These are phyloP conservation scores for Callionymus lyra DNA, from an alignment of 2,113 vertebrate genomes.

Conservation along the genomic window DNA sequence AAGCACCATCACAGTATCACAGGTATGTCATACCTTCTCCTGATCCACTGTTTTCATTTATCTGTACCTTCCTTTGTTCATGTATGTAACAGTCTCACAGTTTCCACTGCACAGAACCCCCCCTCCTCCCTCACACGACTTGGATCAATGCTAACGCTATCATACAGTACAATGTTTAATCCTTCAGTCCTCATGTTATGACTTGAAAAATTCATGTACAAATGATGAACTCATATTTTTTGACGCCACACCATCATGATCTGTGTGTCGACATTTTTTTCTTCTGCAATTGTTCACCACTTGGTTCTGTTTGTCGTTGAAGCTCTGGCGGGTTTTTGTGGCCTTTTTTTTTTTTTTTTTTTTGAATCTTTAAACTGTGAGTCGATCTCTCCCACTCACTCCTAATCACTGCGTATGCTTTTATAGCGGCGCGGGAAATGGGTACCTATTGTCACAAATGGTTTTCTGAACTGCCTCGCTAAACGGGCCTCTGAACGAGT, in stretches of 20 bases:
- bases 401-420: slow-evolving; percentile 17
- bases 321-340: slow-evolving; percentile 36
- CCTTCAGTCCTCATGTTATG: not conserved
- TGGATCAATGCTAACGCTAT: slow-evolving; percentile 50
- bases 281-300: slow-evolving; percentile 35
- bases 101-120: slow-evolving; percentile 51
- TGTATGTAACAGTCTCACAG: slow-evolving; percentile 58
- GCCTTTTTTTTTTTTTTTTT: slow-evolving; percentile 28
- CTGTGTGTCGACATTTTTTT: slow-evolving; percentile 47
- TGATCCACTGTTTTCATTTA: slow-evolving; percentile 67
- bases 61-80: slow-evolving; percentile 53
- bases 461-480: slow-evolving; percentile 26
- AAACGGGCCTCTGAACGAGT: slow-evolving; percentile 23
- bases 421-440: slow-evolving; percentile 24
- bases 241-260: slow-evolving; percentile 44
- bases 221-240: slow-evolving; percentile 26
- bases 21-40: slow-evolving; percentile 78
- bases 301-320: slow-evolving; percentile 40
- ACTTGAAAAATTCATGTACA: slow-evolving; percentile 20
- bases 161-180: slow-evolving; percentile 11
- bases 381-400: slow-evolving; percentile 1
- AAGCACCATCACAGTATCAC: slow-evolving; percentile 80
- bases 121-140: slow-evolving; percentile 39
- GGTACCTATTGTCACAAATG: slow-evolving; percentile 19
- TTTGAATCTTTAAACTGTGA: slow-evolving; percentile 11